Percentiles rank a stretch among this genome's conserved stretches.
Evolutionary conservation across 2,113 vertebrate genomes (phyloP).

Genomic region (Etia nguti): DNA sequence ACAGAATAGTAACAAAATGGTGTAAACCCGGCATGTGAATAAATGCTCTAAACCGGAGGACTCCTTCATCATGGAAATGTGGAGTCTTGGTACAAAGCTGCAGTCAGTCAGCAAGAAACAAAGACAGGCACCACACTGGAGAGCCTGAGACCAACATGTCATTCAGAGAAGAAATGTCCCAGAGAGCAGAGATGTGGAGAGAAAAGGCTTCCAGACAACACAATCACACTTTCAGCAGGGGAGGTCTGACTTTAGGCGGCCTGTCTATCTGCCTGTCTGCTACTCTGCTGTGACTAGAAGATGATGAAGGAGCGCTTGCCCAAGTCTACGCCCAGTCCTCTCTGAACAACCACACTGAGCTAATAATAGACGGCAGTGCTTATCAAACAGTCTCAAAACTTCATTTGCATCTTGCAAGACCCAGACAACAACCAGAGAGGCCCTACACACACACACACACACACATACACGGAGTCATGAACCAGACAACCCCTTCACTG

Average conservation of each 20-base stretch:
- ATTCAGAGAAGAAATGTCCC: conserved; percentile 57
- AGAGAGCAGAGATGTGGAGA: conserved; percentile 43
- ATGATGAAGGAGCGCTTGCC: conserved; percentile 56
- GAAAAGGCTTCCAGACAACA: conserved; percentile 47
- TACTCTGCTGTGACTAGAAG: conserved; percentile 1
- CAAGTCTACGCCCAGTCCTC: conserved; percentile 29
- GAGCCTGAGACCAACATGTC: conserved; percentile 41
- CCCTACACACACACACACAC: conserved; percentile 21
- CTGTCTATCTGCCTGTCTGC: conserved; percentile 41
- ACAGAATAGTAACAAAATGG: neutral
- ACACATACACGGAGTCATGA: conserved; percentile 1
- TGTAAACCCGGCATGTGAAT: neutral
- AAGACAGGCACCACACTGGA: conserved; percentile 29
- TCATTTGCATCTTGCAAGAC: conserved; percentile 64
- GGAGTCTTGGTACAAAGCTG: conserved; percentile 7
- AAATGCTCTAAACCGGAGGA: neutral
- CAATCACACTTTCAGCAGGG: conserved; percentile 54
- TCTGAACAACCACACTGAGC: conserved; percentile 36
- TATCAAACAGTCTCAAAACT: conserved; percentile 49
- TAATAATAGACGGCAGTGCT: conserved; percentile 53
- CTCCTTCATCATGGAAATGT: neutral
- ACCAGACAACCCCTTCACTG: conserved; percentile 65
- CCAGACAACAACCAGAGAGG: conserved; percentile 42
- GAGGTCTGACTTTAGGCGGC: conserved; percentile 50
- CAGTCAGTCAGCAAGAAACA: conserved; percentile 55